These are phyloP conservation scores for Chirona hameri DNA, from an alignment of 2,888 invertebrate species.

Conservation along the genomic window DNA sequence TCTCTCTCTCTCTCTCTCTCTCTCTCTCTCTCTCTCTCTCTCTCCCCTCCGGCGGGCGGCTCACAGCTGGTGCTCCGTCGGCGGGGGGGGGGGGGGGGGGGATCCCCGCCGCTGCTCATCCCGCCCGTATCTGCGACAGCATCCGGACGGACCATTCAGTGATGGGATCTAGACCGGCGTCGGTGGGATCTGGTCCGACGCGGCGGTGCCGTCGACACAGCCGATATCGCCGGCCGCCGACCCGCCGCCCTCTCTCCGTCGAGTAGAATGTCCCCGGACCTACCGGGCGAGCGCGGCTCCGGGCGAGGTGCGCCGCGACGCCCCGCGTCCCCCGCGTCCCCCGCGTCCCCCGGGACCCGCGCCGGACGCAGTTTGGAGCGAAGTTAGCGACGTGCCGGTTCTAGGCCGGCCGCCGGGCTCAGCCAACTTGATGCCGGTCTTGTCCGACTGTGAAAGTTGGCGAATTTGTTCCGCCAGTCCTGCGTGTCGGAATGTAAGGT, in stretches of 20 bases:
- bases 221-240: too few relatives aligned
- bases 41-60: neutral
- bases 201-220: too few relatives aligned
- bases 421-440: neutral
- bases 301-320: too few relatives aligned
- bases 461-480: neutral
- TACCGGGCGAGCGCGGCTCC: too few relatives aligned
- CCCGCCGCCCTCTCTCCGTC: too few relatives aligned
- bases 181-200: too few relatives aligned
- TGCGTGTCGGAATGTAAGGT: neutral
- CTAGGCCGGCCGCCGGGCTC: neutral
- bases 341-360: neutral
- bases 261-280: too few relatives aligned
- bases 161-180: neutral
- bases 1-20: too few relatives aligned
- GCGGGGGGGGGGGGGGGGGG: too few relatives aligned
- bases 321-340: neutral
- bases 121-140: neutral
- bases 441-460: neutral
- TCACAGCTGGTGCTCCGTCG: neutral
- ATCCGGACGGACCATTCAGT: neutral
- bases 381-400: neutral
- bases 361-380: neutral
- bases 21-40: too few relatives aligned
- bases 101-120: too few relatives aligned